A percentile compares a stretch with the other conserved stretches of the same genome.
Conservation (phyloP, 1,140 invertebrate species). For the Drosophila yakuba region DNA sequence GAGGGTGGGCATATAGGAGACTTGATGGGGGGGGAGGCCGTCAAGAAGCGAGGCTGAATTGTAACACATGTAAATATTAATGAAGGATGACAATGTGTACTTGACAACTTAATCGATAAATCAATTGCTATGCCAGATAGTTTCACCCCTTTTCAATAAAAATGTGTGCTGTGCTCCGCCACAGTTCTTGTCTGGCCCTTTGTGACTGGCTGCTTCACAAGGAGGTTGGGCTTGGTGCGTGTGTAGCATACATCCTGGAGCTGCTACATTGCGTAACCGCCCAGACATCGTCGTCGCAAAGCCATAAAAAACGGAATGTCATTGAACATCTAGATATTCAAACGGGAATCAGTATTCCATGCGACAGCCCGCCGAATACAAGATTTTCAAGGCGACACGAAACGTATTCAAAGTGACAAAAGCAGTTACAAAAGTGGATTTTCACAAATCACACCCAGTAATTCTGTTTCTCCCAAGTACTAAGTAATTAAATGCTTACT, state of each 20-base stretch:
- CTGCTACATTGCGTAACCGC: slow-evolving; percentile 41
- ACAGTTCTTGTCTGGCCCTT: slow-evolving; percentile 43
- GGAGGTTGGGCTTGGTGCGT: slow-evolving; percentile 38
- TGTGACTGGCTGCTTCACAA: slow-evolving; percentile 25
- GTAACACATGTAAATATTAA: slow-evolving; percentile 79
- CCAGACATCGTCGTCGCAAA: slow-evolving; percentile 54
- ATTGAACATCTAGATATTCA: slow-evolving; percentile 77
- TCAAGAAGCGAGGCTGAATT: slow-evolving; percentile 49
- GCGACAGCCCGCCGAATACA: slow-evolving; percentile 15
- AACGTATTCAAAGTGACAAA: slow-evolving; percentile 15
- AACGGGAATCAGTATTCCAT: slow-evolving; percentile 56
- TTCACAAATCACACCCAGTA: background rate
- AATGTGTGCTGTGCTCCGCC: slow-evolving; percentile 21
- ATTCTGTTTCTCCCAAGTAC: background rate
- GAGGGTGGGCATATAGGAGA: background rate
- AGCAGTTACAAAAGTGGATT: slow-evolving; percentile 17
- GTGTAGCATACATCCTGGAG: slow-evolving; percentile 56
- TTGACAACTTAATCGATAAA: slow-evolving; percentile 83
- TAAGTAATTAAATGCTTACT: no score
- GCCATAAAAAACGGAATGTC: slow-evolving; percentile 61
- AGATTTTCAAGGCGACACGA: slow-evolving; percentile 33
- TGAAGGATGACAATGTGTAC: slow-evolving; percentile 78
- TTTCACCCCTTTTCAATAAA: slow-evolving; percentile 67
- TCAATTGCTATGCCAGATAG: slow-evolving; percentile 76
- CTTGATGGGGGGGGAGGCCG: background rate